These are phyloP conservation scores for Lasioglossum baleicum DNA, from an alignment of 1,140 invertebrate genomes.

Conservation along the genomic window DNA sequence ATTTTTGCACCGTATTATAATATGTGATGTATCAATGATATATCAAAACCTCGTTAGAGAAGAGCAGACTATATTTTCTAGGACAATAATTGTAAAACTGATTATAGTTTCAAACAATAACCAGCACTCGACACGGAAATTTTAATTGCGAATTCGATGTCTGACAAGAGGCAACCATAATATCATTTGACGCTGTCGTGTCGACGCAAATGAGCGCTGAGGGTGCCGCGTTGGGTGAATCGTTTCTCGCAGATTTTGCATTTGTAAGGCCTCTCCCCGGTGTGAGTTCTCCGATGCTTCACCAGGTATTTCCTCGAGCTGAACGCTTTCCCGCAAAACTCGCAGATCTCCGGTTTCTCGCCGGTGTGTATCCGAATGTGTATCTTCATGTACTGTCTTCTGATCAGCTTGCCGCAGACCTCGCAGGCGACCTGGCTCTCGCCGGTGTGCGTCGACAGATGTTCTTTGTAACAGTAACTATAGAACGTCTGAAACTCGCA, in stretches of 20 bases:
- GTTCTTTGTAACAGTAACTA: constrained; percentile 74
- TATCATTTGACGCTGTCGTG: constrained; percentile 47
- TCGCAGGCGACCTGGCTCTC: constrained; percentile 81
- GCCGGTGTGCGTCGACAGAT: constrained; percentile 79
- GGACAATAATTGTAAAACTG: no score
- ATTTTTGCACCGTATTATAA: no score
- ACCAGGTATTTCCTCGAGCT: constrained; percentile 83
- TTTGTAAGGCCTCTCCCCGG: constrained; percentile 75
- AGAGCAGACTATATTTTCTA: no score
- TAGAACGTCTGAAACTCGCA: constrained; percentile 69
- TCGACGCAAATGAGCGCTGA: constrained; percentile 71
- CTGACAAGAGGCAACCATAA: no score
- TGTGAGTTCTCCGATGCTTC: constrained; percentile 74
- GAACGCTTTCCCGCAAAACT: constrained; percentile 84
- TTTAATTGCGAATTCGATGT: no score
- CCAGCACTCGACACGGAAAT: no score
- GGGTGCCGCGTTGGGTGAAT: constrained; percentile 81
- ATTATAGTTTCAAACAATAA: no score
- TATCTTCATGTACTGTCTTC: constrained; percentile 80
- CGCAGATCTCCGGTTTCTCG: constrained; percentile 83
- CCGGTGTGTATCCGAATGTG: constrained; percentile 88
- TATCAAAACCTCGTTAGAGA: not conserved
- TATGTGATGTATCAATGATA: no score
- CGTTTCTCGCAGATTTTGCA: constrained; percentile 79
- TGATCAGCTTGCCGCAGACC: constrained; percentile 81